Evolutionary conservation across 2,113 vertebrate species (phyloP).

Genomic region (Campylomormyrus tamandua): DNA sequence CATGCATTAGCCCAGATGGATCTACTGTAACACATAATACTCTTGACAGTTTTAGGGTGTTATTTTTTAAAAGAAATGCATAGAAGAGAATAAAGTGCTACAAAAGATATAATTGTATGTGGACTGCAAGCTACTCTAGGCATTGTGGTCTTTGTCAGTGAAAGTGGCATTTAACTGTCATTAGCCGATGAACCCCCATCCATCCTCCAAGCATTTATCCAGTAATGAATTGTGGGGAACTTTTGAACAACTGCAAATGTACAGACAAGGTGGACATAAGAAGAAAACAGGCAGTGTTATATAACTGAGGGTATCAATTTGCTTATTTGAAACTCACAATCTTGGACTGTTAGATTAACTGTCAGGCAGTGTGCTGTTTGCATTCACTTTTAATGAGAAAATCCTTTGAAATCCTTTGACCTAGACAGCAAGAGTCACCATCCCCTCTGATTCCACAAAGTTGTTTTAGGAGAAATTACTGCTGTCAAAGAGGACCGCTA

Average conservation of each 20-base stretch:
- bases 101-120: not conserved
- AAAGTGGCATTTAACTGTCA: not conserved
- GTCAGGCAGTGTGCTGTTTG: not conserved
- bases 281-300: not conserved
- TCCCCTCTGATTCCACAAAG: slow-evolving; percentile 10
- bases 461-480: slow-evolving; percentile 12
- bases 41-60: not conserved
- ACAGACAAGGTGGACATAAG: not conserved
- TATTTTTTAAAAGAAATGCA: not conserved
- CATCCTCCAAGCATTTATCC: not conserved
- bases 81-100: not conserved
- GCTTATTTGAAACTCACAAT: not conserved
- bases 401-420: not conserved
- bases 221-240: not conserved
- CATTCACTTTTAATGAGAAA: not conserved
- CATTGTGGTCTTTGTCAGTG: not conserved
- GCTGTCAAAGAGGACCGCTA: not conserved
- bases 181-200: not conserved
- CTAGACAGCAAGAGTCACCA: not conserved
- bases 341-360: not conserved
- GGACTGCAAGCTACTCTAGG: not conserved
- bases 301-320: not conserved
- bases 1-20: not conserved
- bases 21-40: not conserved
- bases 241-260: not conserved